Conservation (phyloP, 1,140 invertebrate species). For the Drosophila repleta region DNA sequence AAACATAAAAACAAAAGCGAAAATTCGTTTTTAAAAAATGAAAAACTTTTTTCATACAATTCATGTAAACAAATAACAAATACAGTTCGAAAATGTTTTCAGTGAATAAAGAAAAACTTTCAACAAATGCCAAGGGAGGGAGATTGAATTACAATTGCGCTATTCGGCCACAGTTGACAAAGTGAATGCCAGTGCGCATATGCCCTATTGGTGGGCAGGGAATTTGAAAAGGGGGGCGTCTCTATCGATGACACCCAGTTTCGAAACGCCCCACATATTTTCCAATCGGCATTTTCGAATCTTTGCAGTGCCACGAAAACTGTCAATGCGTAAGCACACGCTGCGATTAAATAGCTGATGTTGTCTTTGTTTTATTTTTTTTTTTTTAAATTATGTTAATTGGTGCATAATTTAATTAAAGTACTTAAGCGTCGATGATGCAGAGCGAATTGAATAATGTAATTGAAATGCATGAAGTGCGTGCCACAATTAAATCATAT, state of each 20-base stretch:
- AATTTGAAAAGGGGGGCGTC: conserved; percentile 48
- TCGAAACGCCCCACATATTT: conserved; percentile 71
- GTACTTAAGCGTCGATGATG: conserved; percentile 1
- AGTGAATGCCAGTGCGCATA: neutral
- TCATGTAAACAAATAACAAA: conserved; percentile 9
- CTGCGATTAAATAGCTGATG: conserved; percentile 17
- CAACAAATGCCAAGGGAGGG: too few relatives aligned
- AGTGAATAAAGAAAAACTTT: conserved; percentile 7
- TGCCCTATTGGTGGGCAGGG: neutral
- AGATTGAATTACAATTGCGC: too few relatives aligned
- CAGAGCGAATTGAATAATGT: conserved; percentile 22
- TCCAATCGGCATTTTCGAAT: conserved; percentile 31
- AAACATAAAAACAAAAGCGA: conserved; percentile 6
- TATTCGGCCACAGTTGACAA: neutral
- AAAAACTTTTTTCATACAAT: neutral
- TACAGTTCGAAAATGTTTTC: conserved; percentile 27
- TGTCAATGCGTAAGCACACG: conserved; percentile 38
- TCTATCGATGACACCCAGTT: conserved; percentile 35
- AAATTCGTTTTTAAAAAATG: neutral
- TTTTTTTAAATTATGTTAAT: conserved; percentile 32
- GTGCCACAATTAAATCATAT: conserved; percentile 22
- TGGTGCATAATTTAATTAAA: conserved; percentile 20
- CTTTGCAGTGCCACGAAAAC: conserved; percentile 50
- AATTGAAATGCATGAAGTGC: conserved; percentile 17
- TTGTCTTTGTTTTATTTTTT: neutral